Evolutionary conservation across 92 coral and sea anemone species (phyloP), one percentile per base, ranked within the genome.

Genomic region (Diadumene lineata): DNA sequence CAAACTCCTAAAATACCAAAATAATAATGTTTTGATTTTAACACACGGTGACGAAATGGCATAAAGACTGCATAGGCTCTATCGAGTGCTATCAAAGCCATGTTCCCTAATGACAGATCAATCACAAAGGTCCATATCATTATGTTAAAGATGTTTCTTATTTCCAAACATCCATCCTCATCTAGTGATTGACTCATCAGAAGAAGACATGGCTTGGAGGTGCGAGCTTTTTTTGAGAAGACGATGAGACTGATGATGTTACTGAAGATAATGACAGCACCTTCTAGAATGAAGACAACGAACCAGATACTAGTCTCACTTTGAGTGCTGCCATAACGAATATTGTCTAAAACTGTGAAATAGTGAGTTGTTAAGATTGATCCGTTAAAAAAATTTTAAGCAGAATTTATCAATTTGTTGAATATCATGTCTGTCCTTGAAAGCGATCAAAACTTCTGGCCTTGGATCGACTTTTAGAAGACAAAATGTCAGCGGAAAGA

Each of bases 181-280:
- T 9, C 60, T 4, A 53, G 6, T 3, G 60, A 53, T 22, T 16
- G 25, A 16, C n/a, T 53, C 10, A 53, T 53, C 4, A 53, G 60
- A 22, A 53, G 25, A 53, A 53, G 60, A 53, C 60, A 53, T 6
- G 60, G 60, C 4, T 53, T 53, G 60, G 22, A 53, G 3, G 8
- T 9, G 18, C 60, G 60, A 53, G n/a, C n/a, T 53, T 22, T 53
- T 53, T 23, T 53, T 53, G 60, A 9, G 25, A 53, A 53, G n/a
- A 53, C n/a, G 60, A 16, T 4, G 60, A 53, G 60, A 53, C 60
- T 53, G 60, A 53, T 9, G 25, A 53, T 53, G 60, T 53, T 53
- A 53, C 22, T 8, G n/a, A 22, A 2, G 18, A 22, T 53, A 22
- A 53, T 22, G 25, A 53, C 18, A 23, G n/a, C n/a, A 16, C 60